phyloP scores from a whole-genome alignment of 1,140 invertebrate species.

The Grapholita molesta region DNA sequence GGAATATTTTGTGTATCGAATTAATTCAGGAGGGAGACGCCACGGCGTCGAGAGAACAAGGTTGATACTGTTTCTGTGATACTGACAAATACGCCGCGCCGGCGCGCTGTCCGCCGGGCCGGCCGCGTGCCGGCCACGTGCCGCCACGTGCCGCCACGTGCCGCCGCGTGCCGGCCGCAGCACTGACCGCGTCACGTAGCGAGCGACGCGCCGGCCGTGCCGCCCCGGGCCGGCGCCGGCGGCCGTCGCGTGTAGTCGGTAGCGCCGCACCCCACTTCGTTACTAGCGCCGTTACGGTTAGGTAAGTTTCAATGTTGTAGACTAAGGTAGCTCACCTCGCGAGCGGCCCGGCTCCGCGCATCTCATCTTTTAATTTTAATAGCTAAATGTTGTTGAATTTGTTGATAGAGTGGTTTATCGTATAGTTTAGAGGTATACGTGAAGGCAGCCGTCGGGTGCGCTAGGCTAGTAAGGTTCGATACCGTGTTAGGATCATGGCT shows the following conservation, averaged over 20 bases:
- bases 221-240: background rate
- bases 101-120: conserved; percentile 19
- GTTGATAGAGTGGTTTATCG: conserved; percentile 73
- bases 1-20: conserved; percentile 20
- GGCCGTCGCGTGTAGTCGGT: conserved; percentile 18
- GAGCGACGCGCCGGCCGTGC: conserved; percentile 15
- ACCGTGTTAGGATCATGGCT: conserved; percentile 66
- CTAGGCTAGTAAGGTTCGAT: conserved; percentile 52
- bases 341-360: conserved; percentile 28
- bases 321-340: conserved; percentile 56
- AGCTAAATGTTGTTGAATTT: conserved; percentile 76
- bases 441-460: conserved; percentile 55
- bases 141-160: background rate
- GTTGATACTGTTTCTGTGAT: conserved; percentile 53
- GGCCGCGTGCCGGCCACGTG: background rate
- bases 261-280: conserved; percentile 21
- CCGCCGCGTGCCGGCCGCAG: background rate
- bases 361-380: conserved; percentile 69
- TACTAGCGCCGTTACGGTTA: conserved; percentile 45
- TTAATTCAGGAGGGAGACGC: conserved; percentile 9
- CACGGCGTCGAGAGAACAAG: conserved; percentile 20
- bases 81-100: conserved; percentile 31
- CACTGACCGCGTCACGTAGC: too few species aligned
- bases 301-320: conserved; percentile 60
- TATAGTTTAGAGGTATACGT: conserved; percentile 62